Base-by-base conservation (phyloP, 2,888 invertebrate genomes). In the Xestia ashworthii region DNA sequence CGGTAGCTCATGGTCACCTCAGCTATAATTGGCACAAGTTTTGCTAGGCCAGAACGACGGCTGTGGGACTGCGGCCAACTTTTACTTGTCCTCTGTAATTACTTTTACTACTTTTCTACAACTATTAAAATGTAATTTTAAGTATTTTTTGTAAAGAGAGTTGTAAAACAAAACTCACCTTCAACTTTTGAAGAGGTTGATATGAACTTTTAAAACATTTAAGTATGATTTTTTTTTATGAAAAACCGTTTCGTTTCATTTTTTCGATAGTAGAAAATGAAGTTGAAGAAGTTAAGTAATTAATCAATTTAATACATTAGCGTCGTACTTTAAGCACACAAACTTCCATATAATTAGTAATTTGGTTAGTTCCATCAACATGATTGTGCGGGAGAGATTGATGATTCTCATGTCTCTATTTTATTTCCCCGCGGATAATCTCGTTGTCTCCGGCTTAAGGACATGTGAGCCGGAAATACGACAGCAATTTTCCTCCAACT, bases 391-490 rank as follows among this genome's bases (percentile, higher is more conserved):
- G 86, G 87, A 85, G 88, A 95, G 95, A 96, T 95, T 95, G 95
- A 96, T 96, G 95, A 93, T 93, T 92, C 93, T 93, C 94, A 89
- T 95, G 95, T 94, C 95, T 94, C 91, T 94, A 93, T 95, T 95
- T 95, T 96, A 95, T 95, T 95, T 95, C 93, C 93, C 94, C 93
- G 91, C 93, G 94, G 95, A 95, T 96, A 96, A 96, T 96, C 96
- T 95, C 94, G 95, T 95, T 95, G 96, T 96, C 95, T 95, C 94
- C 93, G 93, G 94, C 94, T 95, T 95, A 95, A 95, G 95, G 95
- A 94, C 94, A 95, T 95, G 95, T 95, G 95, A 95, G 95, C 93
- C 93, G 95, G 94, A 96, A 95, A 96, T 95, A 95, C 95, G 95
- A 95, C 93, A 93, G 95, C 95, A 95, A 95, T 96, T 96, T 95